These are phyloP conservation scores for Bergia puertoricense DNA, from an alignment of 92 coral and sea anemone genomes.

Conservation along the genomic window DNA sequence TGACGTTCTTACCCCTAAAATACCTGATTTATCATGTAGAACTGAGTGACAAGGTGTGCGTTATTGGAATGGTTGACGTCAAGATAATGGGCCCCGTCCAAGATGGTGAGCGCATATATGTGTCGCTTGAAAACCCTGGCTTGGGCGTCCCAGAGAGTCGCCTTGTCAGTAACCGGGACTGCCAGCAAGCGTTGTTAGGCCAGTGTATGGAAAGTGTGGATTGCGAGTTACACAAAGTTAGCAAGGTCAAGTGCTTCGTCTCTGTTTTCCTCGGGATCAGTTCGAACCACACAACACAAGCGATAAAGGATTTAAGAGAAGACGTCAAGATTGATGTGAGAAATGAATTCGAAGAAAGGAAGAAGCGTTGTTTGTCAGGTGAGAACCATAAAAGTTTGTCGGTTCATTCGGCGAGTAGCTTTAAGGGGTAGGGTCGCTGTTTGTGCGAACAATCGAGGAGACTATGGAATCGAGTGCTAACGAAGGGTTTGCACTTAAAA, in stretches of 20 bases:
- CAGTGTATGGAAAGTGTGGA: constrained; percentile 76
- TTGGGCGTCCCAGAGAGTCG: constrained; percentile 87
- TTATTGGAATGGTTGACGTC: constrained; percentile 92
- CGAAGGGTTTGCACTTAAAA: no score
- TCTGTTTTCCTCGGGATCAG: constrained; percentile 83
- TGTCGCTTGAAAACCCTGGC: constrained; percentile 92
- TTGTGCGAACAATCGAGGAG: no score
- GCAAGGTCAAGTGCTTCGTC: constrained; percentile 83
- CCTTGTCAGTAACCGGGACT: constrained; percentile 58
- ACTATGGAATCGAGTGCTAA: no score
- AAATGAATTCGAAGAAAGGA: constrained; percentile 68
- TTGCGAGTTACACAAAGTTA: constrained; percentile 59
- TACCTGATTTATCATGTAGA: constrained; percentile 46
- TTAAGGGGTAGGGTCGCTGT: no score
- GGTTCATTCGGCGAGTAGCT: not conserved
- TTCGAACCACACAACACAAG: constrained; percentile 73
- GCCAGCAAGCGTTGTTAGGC: constrained; percentile 82
- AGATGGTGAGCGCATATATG: constrained; percentile 92
- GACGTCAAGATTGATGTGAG: constrained; percentile 79
- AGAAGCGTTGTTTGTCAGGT: constrained; percentile 83
- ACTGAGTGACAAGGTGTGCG: constrained; percentile 82
- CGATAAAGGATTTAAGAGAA: constrained; percentile 72
- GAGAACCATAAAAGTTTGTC: not conserved
- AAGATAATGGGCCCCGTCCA: constrained; percentile 85
- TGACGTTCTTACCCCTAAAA: not conserved